These are phyloP conservation scores for Chelmon rostratus DNA, from an alignment of 2,797 vertebrate species.

Conservation along the genomic window DNA sequence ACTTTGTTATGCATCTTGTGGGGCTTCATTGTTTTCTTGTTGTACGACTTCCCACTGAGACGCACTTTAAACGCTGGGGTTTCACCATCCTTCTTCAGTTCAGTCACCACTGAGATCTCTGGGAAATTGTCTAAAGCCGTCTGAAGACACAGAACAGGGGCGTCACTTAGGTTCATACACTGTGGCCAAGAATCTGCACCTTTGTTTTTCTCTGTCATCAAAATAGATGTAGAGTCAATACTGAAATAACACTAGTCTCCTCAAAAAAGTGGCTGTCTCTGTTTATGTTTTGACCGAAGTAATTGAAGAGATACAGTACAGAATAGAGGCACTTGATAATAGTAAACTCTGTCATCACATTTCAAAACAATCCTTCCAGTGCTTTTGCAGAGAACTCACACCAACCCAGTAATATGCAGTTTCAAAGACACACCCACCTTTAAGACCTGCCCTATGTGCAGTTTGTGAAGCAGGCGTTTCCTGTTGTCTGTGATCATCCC, in stretches of 20 bases:
- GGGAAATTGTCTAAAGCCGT: slow-evolving; percentile 96
- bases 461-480: slow-evolving; percentile 93
- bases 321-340: neutral
- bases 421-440: slow-evolving; percentile 86
- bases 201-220: neutral
- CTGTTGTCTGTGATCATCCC: slow-evolving; percentile 96
- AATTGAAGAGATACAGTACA: neutral
- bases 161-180: neutral
- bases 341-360: neutral
- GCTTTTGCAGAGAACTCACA: neutral
- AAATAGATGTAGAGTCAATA: neutral
- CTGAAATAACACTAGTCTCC: neutral
- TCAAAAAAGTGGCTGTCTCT: neutral
- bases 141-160: slow-evolving; percentile 76
- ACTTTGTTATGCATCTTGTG: slow-evolving; percentile 91
- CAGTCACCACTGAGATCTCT: slow-evolving; percentile 94
- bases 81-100: slow-evolving; percentile 91
- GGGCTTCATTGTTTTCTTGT: slow-evolving; percentile 96
- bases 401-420: neutral
- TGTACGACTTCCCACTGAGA: slow-evolving; percentile 96
- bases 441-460: slow-evolving; percentile 92
- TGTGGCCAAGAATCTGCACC: neutral
- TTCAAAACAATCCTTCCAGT: neutral
- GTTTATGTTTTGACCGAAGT: neutral
- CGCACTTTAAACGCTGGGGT: slow-evolving; percentile 92